Evolutionary conservation across 2,797 vertebrate species (phyloP).

Genomic region (Sternotherus odoratus): DNA sequence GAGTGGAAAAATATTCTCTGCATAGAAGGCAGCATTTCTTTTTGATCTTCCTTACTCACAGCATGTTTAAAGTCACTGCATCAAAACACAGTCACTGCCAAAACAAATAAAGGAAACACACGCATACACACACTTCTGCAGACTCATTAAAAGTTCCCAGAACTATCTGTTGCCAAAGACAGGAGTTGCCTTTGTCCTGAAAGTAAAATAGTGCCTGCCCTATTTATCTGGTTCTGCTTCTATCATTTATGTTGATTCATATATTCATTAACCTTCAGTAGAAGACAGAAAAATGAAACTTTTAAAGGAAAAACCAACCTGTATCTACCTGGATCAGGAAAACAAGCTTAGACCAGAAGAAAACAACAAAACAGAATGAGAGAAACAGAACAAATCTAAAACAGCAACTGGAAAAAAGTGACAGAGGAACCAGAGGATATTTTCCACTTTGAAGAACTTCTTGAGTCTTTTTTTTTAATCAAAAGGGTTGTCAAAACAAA

Average conservation of each 20-base stretch:
- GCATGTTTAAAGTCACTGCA: slow-evolving; percentile 17
- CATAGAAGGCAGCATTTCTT: not conserved
- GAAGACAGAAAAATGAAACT: not conserved
- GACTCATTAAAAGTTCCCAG: slow-evolving; percentile 52
- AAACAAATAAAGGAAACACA: slow-evolving; percentile 36
- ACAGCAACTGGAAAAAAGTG: not conserved
- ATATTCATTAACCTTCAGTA: not conserved
- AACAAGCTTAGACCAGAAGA: not conserved
- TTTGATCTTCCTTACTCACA: slow-evolving; percentile 52
- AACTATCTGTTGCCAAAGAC: not conserved
- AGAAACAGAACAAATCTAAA: not conserved
- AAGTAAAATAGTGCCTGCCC: not conserved
- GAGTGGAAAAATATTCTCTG: not conserved
- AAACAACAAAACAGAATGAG: not conserved
- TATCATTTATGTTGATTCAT: not conserved
- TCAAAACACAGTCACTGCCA: slow-evolving; percentile 29
- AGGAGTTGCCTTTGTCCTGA: slow-evolving; percentile 3
- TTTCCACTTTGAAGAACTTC: not conserved
- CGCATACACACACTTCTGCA: not conserved
- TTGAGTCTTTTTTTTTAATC: not conserved
- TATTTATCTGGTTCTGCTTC: not conserved
- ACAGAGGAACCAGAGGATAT: not conserved
- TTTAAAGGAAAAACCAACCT: not conserved
- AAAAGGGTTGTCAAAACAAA: not conserved
- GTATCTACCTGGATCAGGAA: not conserved